Conservation (phyloP, 2,888 invertebrate genomes). For the Parasteatoda lunata region DNA sequence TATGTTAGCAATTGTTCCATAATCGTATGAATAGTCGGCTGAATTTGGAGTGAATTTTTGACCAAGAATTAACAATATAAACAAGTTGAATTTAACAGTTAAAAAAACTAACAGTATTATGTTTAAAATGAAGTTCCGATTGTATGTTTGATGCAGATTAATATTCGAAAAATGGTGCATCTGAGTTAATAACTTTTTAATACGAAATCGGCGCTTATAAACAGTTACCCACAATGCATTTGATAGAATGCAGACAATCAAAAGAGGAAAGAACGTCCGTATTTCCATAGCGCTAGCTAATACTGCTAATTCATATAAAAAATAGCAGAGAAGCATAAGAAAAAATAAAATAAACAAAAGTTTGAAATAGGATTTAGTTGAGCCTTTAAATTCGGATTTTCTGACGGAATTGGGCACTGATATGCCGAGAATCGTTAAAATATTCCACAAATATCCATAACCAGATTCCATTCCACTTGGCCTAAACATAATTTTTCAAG, state of each 20-base stretch:
- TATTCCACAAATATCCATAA: slow-evolving; percentile 8
- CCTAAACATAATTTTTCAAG: no score
- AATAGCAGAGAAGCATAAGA: no score
- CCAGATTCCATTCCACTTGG: not conserved
- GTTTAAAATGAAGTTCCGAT: no score
- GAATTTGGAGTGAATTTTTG: no score
- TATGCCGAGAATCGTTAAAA: slow-evolving; percentile 12
- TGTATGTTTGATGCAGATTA: no score
- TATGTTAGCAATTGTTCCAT: no score
- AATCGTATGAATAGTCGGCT: no score
- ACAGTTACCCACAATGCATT: slow-evolving; percentile 3
- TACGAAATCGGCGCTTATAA: slow-evolving; percentile 2
- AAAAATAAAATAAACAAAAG: not conserved
- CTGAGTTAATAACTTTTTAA: not conserved
- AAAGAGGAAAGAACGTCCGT: not conserved
- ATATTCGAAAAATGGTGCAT: no score
- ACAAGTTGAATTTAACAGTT: no score
- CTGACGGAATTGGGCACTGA: not conserved
- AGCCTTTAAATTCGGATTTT: not conserved
- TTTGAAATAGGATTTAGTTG: not conserved
- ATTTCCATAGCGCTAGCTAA: not conserved
- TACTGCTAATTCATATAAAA: no score
- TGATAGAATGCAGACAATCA: slow-evolving; percentile 6
- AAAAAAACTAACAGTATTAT: no score
- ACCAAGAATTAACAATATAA: no score